Conservation (phyloP, 2,113 vertebrate species). For the Murina feae region DNA sequence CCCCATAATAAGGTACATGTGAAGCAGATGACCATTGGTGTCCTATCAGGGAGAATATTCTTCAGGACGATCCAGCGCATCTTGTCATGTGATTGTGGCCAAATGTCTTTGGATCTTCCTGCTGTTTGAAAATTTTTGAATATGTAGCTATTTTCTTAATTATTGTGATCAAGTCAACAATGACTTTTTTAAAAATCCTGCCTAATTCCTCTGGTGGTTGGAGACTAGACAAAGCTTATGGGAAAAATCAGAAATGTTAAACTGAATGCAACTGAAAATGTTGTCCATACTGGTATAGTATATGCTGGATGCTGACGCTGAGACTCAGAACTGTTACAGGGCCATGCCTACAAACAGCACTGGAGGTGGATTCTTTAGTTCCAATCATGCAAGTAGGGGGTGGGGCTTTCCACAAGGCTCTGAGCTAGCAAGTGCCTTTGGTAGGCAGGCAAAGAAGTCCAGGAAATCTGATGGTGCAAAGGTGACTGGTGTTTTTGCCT, state of each 20-base stretch:
- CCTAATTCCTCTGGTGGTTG: background rate
- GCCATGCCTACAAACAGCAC: background rate
- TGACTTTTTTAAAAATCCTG: background rate
- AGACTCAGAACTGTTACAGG: background rate
- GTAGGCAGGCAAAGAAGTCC: background rate
- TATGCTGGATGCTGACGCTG: background rate
- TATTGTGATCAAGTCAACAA: background rate
- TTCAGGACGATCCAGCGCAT: background rate
- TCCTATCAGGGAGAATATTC: background rate
- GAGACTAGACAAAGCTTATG: background rate
- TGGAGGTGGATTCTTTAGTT: background rate
- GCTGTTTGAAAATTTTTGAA: background rate
- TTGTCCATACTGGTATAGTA: background rate
- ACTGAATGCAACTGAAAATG: background rate
- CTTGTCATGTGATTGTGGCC: background rate
- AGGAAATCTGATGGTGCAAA: background rate
- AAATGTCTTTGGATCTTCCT: background rate
- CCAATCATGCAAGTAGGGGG: background rate
- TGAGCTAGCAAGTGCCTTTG: background rate
- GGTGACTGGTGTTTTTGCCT: background rate
- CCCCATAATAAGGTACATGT: rapidly evolving
- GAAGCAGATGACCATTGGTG: background rate
- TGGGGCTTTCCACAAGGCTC: background rate
- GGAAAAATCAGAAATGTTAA: background rate
- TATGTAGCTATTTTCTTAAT: background rate